Conservation (phyloP, 30 jellyfish, hydroid and myxozoan genomes). For the Rhopilema esculentum region DNA sequence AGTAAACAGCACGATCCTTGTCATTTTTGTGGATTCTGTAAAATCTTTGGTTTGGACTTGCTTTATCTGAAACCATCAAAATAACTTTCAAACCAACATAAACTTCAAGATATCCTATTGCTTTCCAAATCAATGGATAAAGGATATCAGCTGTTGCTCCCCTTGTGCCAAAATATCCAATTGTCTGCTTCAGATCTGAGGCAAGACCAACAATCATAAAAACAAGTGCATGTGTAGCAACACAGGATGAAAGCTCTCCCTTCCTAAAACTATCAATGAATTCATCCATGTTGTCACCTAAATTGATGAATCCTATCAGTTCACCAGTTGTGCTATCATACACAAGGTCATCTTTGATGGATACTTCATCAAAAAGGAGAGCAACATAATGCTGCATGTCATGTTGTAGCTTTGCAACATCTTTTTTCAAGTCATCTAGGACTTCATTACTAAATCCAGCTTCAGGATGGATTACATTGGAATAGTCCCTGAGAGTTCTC, state of each 20-base stretch:
- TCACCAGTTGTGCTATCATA: slow-evolving; percentile 33
- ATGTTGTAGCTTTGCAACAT: slow-evolving; percentile 9
- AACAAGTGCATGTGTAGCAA: slow-evolving; percentile 54
- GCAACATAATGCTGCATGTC: slow-evolving; percentile 42
- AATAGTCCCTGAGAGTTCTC: slow-evolving; percentile 21
- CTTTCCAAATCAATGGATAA: background rate
- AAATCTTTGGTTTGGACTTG: slow-evolving; percentile 56
- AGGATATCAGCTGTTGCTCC: background rate
- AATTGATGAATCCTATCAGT: slow-evolving; percentile 34
- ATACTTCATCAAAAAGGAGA: slow-evolving; percentile 38
- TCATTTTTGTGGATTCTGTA: slow-evolving; percentile 27
- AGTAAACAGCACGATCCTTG: slow-evolving; percentile 8
- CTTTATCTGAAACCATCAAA: slow-evolving; percentile 41
- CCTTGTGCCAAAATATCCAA: slow-evolving; percentile 40
- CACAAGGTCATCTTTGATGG: slow-evolving; percentile 48
- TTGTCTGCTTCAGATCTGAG: slow-evolving; percentile 29
- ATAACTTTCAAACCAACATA: slow-evolving; percentile 48
- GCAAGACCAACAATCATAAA: slow-evolving; percentile 35
- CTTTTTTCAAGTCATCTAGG: slow-evolving; percentile 43
- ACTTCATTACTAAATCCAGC: slow-evolving; percentile 57
- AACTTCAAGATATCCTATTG: slow-evolving; percentile 1
- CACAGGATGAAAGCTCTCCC: slow-evolving; percentile 19
- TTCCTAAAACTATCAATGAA: slow-evolving; percentile 26
- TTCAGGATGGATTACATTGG: slow-evolving; percentile 54
- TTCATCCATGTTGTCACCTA: slow-evolving; percentile 41